Evolutionary conservation across 2,888 invertebrate genomes (phyloP), one percentile per base, ranked within the genome.

Genomic region (Macropis europaea): DNA sequence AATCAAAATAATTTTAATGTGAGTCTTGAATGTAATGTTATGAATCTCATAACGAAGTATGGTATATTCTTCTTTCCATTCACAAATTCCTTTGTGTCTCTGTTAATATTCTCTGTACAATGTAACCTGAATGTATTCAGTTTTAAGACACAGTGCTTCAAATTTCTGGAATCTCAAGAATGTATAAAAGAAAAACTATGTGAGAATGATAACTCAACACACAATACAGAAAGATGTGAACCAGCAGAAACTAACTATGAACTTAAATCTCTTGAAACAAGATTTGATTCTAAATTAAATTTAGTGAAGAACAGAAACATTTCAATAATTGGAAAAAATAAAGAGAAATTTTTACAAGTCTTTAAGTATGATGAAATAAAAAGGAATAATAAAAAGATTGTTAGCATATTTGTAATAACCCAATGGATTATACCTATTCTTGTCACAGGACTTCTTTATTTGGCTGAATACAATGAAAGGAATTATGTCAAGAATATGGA

Each of bases 401-500:
- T 67, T 2, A 53, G 48, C 5, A 24, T 86, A 2, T 81, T 83
- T 62, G 47, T 89, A 15, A 28, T 77, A 2, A 71, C 75, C 38
- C 88, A 89, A 47, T 89, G 89, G 89, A 32, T 89, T 1, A n/a
- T 87, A n/a, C 86, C 87, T 2, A 59, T 84, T n/a, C 17, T 87
- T 24, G 64, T 85, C 19, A 77, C 77, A 0, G 77, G 68, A 24
- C 60, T 81, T 15, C 53, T 89, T 32, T 77, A 82, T 42, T 66
- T 83, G 13, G 81, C 82, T 2, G 73, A 80, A 2, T 59, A 77
- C 34, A 54, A 78, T 28, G 71, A 71, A 5, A 57, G 70, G 43
- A 66, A 66, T 48, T 52, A 40, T 15, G 34, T 61, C 11, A 50
- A 52, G 17, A 26, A 67, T 26, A 52, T 59, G 7, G 67, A 74